These are phyloP conservation scores for Hormiphora californensis DNA, from an alignment of 37 sponge, comb jelly and placozoan species.

Conservation along the genomic window DNA sequence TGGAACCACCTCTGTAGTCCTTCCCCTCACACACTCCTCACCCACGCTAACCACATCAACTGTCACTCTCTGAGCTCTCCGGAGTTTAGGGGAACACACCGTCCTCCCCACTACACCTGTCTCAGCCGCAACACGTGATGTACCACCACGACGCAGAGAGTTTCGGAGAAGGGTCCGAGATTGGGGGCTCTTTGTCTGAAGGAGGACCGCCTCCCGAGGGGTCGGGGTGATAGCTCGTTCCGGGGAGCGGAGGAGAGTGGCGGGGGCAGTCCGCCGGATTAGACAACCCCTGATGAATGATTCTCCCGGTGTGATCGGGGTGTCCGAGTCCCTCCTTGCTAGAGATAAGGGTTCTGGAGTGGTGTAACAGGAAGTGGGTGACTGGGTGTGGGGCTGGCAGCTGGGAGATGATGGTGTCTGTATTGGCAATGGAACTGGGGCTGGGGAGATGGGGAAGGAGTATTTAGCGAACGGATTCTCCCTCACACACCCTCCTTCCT, in stretches of 20 bases:
- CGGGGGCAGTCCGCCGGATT: not conserved
- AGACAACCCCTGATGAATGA: not conserved
- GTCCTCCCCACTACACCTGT: constrained; percentile 1
- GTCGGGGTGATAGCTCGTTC: not conserved
- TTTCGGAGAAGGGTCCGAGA: not conserved
- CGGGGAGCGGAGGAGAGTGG: not conserved
- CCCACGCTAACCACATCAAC: not conserved
- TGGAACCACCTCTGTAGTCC: not conserved
- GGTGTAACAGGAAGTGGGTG: too few species aligned
- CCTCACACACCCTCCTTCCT: too few species aligned
- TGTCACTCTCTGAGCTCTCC: constrained; percentile 28
- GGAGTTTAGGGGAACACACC: constrained; percentile 20
- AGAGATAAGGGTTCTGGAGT: too few species aligned
- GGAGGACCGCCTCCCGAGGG: constrained; percentile 22
- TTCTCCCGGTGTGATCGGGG: not conserved
- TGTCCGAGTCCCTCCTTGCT: too few species aligned
- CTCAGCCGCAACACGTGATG: not conserved
- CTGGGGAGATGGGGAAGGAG: too few species aligned
- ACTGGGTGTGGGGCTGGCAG: too few species aligned
- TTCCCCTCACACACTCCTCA: not conserved
- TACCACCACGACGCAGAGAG: not conserved
- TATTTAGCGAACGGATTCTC: too few species aligned
- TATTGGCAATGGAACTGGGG: too few species aligned
- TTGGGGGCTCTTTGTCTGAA: constrained; percentile 7
- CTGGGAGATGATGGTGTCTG: too few species aligned